phyloP scores from a whole-genome alignment of 2,797 vertebrate genomes.

The Pempheris klunzingeri region DNA sequence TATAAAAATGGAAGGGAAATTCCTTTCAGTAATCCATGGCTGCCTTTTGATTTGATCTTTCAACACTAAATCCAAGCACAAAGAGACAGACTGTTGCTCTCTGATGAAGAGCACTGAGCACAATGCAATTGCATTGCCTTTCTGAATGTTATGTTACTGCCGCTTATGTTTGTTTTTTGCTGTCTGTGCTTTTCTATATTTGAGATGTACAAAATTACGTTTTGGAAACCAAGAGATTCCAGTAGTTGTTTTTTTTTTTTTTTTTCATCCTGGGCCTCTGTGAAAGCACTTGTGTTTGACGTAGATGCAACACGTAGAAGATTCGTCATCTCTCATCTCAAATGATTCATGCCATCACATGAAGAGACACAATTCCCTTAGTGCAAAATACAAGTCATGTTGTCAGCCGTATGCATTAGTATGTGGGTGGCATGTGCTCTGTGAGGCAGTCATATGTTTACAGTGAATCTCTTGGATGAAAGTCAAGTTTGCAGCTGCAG shows the following conservation, averaged over 20 bases:
- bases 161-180: slow-evolving; percentile 26
- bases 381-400: slow-evolving; percentile 36
- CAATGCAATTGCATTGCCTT: neutral
- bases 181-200: slow-evolving; percentile 24
- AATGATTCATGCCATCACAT: slow-evolving; percentile 44
- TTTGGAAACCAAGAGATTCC: slow-evolving; percentile 27
- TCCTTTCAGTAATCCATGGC: slow-evolving; percentile 63
- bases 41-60: slow-evolving; percentile 55
- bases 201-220: slow-evolving; percentile 7
- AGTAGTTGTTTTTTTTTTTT: slow-evolving; percentile 15
- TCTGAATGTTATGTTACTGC: slow-evolving; percentile 8
- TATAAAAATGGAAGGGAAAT: slow-evolving; percentile 38
- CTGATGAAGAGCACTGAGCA: slow-evolving; percentile 25
- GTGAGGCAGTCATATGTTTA: slow-evolving; percentile 79
- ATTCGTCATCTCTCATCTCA: slow-evolving; percentile 51
- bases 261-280: neutral
- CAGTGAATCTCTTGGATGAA: slow-evolving; percentile 85
- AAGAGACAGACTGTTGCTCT: slow-evolving; percentile 11
- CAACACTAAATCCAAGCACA: slow-evolving; percentile 41
- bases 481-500: slow-evolving; percentile 88
- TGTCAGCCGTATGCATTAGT: slow-evolving; percentile 63
- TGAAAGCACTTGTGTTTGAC: neutral
- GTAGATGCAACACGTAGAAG: neutral
- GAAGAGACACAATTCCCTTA: slow-evolving; percentile 29
- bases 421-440: slow-evolving; percentile 78